phyloP scores from a whole-genome alignment of 2,888 invertebrate genomes.

The Machimus rusticus region DNA sequence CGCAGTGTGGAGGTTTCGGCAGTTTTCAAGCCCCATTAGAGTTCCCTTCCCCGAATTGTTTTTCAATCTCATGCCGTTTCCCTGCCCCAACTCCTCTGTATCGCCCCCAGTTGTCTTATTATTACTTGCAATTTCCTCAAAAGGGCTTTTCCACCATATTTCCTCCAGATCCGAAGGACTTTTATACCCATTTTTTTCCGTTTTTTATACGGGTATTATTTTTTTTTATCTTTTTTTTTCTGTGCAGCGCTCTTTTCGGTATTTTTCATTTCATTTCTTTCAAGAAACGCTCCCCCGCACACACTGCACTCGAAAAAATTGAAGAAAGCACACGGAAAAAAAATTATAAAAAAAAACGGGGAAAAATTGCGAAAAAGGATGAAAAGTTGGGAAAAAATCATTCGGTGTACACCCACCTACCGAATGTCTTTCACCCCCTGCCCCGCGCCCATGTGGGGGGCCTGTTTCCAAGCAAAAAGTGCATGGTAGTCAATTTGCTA shows the following conservation, averaged over 20 bases:
- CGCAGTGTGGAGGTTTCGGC: background rate
- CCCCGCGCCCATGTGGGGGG: background rate
- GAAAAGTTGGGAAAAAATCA: background rate
- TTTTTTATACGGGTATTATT: background rate
- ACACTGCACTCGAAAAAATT: background rate
- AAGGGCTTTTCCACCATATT: background rate
- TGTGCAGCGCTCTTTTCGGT: background rate
- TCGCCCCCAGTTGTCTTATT: background rate
- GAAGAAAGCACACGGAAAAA: background rate
- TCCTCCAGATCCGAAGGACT: background rate
- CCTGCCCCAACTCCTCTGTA: background rate
- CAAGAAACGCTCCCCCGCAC: background rate
- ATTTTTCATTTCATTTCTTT: background rate
- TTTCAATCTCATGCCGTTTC: background rate
- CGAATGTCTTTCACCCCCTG: background rate
- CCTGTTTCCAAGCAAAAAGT: conserved; percentile 21
- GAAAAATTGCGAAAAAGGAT: background rate
- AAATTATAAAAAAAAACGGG: background rate
- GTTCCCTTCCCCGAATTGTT: background rate
- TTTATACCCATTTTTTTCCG: background rate
- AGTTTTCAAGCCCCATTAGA: background rate
- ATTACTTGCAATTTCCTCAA: background rate
- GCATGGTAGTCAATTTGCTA: conserved; percentile 38
- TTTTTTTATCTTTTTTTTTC: background rate
- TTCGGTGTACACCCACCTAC: background rate